These are phyloP conservation scores for Leptura quadrifasciata DNA, from an alignment of 2,888 invertebrate genomes.

Conservation along the genomic window DNA sequence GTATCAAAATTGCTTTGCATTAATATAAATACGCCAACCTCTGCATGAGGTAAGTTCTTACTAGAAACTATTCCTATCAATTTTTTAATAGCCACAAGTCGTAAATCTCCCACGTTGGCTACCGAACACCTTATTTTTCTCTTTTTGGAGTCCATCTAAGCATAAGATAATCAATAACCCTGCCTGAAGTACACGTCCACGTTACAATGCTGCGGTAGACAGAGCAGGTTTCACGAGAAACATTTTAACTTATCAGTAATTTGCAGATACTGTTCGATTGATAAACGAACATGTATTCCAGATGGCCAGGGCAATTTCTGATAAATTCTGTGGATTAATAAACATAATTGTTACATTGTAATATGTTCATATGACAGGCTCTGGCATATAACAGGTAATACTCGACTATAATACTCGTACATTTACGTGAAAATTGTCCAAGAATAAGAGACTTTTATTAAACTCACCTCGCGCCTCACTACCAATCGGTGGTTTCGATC, in stretches of 20 bases:
- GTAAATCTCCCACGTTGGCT: background rate
- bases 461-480: too few species aligned
- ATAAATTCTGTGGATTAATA: background rate
- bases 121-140: constrained; percentile 1
- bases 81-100: background rate
- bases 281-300: background rate
- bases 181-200: background rate
- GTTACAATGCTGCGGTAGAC: background rate
- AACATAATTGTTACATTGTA: background rate
- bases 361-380: background rate
- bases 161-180: background rate
- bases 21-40: background rate
- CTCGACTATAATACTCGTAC: background rate
- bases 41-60: background rate
- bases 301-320: background rate
- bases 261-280: background rate
- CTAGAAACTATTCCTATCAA: background rate
- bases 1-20: too few species aligned
- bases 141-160: background rate
- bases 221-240: background rate
- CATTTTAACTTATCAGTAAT: constrained; percentile 7
- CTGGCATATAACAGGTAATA: background rate
- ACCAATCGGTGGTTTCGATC: too few species aligned
- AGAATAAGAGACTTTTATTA: too few species aligned
- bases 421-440: background rate